Percentiles rank a stretch among this genome's conserved stretches.
phyloP scores from a whole-genome alignment of 2,888 invertebrate genomes.

The Oscheius sp. region DNA sequence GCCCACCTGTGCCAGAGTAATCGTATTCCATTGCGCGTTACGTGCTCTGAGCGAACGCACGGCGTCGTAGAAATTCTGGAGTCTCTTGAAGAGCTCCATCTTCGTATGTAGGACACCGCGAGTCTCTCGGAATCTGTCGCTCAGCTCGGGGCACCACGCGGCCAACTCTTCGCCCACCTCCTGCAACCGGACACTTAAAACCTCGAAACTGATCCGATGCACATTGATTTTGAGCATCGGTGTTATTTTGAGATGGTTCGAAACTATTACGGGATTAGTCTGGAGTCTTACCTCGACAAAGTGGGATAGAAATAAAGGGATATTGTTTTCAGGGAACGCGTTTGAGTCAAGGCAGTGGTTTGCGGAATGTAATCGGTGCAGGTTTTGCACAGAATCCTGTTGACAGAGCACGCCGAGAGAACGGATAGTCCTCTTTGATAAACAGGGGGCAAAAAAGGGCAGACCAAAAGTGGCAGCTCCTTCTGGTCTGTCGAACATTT shows the following conservation, averaged over 20 bases:
- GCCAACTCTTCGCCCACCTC: constrained; percentile 62
- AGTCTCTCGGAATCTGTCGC: constrained; percentile 54
- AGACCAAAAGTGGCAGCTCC: neutral
- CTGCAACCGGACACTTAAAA: constrained; percentile 44
- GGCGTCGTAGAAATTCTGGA: constrained; percentile 68
- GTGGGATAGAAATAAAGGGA: constrained; percentile 27
- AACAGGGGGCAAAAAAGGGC: neutral
- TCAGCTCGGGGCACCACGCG: constrained; percentile 34
- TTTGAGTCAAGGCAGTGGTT: constrained; percentile 4
- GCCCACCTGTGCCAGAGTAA: constrained; percentile 53
- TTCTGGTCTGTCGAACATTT: neutral
- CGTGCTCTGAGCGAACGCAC: constrained; percentile 53
- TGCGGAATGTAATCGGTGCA: constrained; percentile 26
- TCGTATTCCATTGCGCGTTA: constrained; percentile 54
- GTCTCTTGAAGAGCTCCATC: constrained; percentile 63
- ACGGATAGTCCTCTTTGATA: constrained; percentile 11
- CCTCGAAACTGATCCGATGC: constrained; percentile 18
- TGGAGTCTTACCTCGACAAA: neutral
- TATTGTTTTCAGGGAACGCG: neutral
- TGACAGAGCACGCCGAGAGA: constrained; percentile 26
- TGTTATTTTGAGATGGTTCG: too few species aligned
- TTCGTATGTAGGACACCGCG: constrained; percentile 48
- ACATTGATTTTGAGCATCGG: neutral
- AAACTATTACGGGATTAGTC: neutral
- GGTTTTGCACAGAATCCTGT: constrained; percentile 25